Percentiles rank a stretch among this genome's conserved stretches.
Evolutionary conservation across 2,113 vertebrate species (phyloP).

Genomic region (Cheilinus undulatus): DNA sequence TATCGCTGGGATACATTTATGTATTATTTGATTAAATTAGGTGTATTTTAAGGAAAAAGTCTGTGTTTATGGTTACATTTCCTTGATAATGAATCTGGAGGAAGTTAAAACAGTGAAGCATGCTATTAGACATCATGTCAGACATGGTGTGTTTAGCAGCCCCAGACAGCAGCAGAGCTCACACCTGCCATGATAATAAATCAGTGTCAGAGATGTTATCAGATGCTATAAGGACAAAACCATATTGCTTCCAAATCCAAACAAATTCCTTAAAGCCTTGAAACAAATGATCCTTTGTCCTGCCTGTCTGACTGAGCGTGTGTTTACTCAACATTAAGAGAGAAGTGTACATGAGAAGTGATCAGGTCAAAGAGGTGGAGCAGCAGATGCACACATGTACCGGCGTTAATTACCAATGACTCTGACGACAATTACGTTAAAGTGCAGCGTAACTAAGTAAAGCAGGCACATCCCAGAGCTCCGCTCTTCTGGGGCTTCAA

Average conservation of each 20-base stretch:
- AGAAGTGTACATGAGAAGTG: constrained; percentile 22
- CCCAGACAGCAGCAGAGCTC: constrained; percentile 25
- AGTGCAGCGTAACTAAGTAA: constrained; percentile 61
- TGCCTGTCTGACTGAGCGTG: neutral
- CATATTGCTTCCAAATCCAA: constrained; percentile 37
- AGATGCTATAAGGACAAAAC: constrained; percentile 26
- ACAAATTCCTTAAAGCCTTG: constrained; percentile 35
- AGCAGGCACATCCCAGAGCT: constrained; percentile 44
- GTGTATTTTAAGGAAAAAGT: neutral
- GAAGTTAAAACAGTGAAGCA: neutral
- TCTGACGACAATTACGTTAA: constrained; percentile 65
- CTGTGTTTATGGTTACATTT: neutral
- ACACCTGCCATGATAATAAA: constrained; percentile 42
- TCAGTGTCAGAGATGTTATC: constrained; percentile 37
- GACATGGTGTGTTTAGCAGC: constrained; percentile 9
- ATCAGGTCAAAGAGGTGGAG: constrained; percentile 57
- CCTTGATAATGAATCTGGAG: neutral
- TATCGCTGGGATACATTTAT: neutral
- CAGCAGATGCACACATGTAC: constrained; percentile 67
- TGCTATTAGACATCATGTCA: constrained; percentile 4
- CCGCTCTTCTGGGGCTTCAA: constrained; percentile 17
- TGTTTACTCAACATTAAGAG: constrained; percentile 34
- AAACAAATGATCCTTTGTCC: neutral
- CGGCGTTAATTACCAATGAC: constrained; percentile 70
- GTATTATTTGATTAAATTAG: neutral